Percentiles rank a stretch among this genome's conserved stretches.
Evolutionary conservation across 2,888 invertebrate species (phyloP).

Genomic region (Tachina grossa): DNA sequence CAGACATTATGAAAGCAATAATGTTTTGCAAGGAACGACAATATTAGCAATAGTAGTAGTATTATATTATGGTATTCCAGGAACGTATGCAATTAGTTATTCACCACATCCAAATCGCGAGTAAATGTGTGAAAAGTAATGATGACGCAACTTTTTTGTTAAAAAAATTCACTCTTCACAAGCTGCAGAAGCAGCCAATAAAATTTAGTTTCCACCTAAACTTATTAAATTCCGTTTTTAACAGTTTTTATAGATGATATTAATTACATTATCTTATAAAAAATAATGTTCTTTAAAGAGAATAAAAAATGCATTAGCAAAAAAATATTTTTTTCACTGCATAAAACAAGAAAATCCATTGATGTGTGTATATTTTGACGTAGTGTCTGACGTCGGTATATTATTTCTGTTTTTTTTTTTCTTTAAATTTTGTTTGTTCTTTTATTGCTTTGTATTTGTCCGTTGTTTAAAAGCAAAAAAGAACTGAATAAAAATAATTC

Average conservation of each 20-base stretch:
- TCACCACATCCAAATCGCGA: conserved; percentile 17
- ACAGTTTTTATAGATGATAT: conserved; percentile 13
- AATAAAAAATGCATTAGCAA: conserved; percentile 43
- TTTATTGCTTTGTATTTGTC: conserved; percentile 28
- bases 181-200: conserved; percentile 52
- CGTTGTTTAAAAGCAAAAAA: conserved; percentile 59
- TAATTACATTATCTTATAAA: conserved; percentile 28
- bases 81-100: conserved; percentile 48
- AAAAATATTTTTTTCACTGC: conserved; percentile 36
- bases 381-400: conserved; percentile 68
- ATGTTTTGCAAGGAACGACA: conserved; percentile 56
- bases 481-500: conserved; percentile 65
- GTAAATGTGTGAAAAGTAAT: conserved; percentile 42
- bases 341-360: neutral
- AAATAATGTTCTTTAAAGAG: conserved; percentile 19
- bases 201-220: conserved; percentile 15
- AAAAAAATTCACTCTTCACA: conserved; percentile 28
- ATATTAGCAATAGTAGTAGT: conserved; percentile 26
- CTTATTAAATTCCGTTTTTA: conserved; percentile 1
- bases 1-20: conserved; percentile 84
- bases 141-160: conserved; percentile 65
- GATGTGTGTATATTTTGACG: conserved; percentile 63
- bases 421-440: conserved; percentile 26
- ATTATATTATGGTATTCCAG: conserved; percentile 21
- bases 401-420: conserved; percentile 53